These are phyloP conservation scores for Chloroceryle amazona DNA, from an alignment of 2,797 vertebrate species.

Conservation along the genomic window DNA sequence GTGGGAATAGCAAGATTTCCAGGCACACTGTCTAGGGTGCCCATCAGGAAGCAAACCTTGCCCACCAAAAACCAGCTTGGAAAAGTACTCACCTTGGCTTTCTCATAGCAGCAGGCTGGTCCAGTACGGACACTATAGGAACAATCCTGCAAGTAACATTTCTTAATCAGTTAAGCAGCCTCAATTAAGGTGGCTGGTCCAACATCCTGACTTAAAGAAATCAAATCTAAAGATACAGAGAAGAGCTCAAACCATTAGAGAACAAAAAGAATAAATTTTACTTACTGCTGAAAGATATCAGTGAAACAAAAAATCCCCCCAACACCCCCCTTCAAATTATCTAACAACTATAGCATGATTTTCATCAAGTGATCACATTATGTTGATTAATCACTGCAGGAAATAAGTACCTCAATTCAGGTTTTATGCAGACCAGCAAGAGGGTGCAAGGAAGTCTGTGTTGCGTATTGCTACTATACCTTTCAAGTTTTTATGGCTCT, in stretches of 20 bases:
- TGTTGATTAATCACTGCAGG: conserved; percentile 75
- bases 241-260: conserved; percentile 21
- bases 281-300: background rate
- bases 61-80: background rate
- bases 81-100: background rate
- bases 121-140: background rate
- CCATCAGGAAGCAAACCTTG: background rate
- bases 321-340: conserved; percentile 23
- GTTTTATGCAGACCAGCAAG: conserved; percentile 57
- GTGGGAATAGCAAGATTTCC: background rate
- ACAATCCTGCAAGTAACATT: background rate
- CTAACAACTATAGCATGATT: conserved; percentile 30
- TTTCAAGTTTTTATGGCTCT: conserved; percentile 68
- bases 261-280: conserved; percentile 46
- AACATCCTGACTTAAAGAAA: conserved; percentile 26
- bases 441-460: conserved; percentile 71
- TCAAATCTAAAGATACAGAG: conserved; percentile 9
- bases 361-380: conserved; percentile 58
- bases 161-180: background rate
- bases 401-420: conserved; percentile 70
- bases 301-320: background rate
- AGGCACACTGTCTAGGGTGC: rapidly evolving
- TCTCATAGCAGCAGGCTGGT: background rate
- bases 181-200: background rate
- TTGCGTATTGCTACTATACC: conserved; percentile 70